Percentiles rank a stretch among this genome's conserved stretches.
Conservation (phyloP, 37 sponge, comb jelly and placozoan genomes). For the Halichondria panicea region DNA sequence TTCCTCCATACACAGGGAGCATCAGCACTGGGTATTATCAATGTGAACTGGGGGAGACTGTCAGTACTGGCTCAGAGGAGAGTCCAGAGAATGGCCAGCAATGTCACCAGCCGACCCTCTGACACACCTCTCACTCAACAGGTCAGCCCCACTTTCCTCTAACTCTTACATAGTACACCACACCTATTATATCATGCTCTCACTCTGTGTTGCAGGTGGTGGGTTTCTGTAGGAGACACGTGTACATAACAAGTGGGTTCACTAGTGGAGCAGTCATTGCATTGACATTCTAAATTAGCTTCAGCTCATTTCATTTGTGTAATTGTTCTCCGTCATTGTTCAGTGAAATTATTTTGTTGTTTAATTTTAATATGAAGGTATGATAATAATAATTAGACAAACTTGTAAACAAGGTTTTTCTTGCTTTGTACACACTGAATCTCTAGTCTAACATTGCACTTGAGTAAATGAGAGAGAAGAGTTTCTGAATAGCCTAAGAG, state of each 20-base stretch:
- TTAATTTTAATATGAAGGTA: conserved; percentile 3
- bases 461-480: conserved; percentile 50
- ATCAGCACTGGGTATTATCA: conserved; percentile 39
- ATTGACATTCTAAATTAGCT: conserved; percentile 39
- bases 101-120: neutral
- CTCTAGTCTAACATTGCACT: conserved; percentile 27
- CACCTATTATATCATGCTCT: neutral
- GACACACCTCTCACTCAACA: neutral
- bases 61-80: conserved; percentile 18
- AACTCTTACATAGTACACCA: neutral
- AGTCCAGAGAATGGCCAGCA: conserved; percentile 8
- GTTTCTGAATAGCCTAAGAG: conserved; percentile 54
- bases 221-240: conserved; percentile 29
- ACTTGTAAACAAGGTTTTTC: conserved; percentile 18
- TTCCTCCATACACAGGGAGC: conserved; percentile 40
- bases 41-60: conserved; percentile 51
- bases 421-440: conserved; percentile 40
- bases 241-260: conserved; percentile 60
- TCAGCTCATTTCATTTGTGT: neutral
- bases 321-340: neutral
- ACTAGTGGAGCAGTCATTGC: conserved; percentile 48
- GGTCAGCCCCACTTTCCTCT: conserved; percentile 5
- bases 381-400: conserved; percentile 11
- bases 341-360: neutral
- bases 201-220: conserved; percentile 27